Conservation (phyloP, 2,797 vertebrate genomes). For the Cyprinella venusta region DNA sequence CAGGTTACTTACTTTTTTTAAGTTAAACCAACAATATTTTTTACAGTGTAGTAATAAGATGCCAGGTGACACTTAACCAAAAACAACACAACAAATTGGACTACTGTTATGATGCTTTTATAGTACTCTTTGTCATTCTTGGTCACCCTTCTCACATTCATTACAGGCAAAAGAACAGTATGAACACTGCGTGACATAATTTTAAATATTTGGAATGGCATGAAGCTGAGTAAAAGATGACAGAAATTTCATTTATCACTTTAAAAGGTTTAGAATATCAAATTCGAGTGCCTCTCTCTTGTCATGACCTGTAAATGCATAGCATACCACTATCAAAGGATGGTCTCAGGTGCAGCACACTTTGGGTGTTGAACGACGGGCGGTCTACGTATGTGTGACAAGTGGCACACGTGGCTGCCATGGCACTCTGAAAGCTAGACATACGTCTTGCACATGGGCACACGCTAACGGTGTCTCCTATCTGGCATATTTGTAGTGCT, state of each 20-base stretch:
- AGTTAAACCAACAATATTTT: no score
- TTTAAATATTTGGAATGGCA: neutral
- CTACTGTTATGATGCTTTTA: neutral
- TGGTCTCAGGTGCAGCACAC: slow-evolving; percentile 32
- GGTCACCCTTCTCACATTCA: neutral
- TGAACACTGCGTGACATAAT: neutral
- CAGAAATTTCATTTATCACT: neutral
- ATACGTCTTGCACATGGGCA: slow-evolving; percentile 39
- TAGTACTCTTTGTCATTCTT: neutral
- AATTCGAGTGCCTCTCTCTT: slow-evolving; percentile 3
- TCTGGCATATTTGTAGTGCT: slow-evolving; percentile 28
- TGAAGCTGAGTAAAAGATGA: slow-evolving; percentile 9
- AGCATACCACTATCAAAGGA: slow-evolving; percentile 5
- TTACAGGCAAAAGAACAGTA: neutral
- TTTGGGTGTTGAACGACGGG: slow-evolving; percentile 3
- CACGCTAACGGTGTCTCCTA: slow-evolving; percentile 32
- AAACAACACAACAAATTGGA: neutral
- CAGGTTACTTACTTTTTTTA: no score
- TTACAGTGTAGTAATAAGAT: neutral
- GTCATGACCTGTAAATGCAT: slow-evolving; percentile 3
- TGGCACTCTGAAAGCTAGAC: slow-evolving; percentile 36
- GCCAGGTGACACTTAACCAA: neutral
- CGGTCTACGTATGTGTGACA: slow-evolving; percentile 19
- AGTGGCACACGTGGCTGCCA: slow-evolving; percentile 21
- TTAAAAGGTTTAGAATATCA: slow-evolving; percentile 11